These are phyloP conservation scores for Brachionus plicatilis DNA, from an alignment of 1,140 invertebrate genomes.

Conservation along the genomic window DNA sequence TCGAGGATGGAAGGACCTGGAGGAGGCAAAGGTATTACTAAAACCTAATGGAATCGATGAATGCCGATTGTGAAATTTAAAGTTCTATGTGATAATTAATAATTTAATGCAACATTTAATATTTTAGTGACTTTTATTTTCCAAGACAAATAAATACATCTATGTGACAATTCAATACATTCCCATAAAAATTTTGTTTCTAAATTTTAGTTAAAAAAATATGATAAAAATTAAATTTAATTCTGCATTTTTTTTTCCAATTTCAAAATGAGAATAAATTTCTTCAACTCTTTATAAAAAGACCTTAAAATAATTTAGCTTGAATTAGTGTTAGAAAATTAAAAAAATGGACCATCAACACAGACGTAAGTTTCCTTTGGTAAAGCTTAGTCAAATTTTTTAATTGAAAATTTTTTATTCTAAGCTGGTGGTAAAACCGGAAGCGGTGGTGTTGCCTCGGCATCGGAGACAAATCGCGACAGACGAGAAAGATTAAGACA, in stretches of 20 bases:
- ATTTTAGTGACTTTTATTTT: no score
- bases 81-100: no score
- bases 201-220: no score
- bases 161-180: no score
- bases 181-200: no score
- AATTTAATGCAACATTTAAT: no score
- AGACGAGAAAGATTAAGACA: slow-evolving; percentile 88
- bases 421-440: slow-evolving; percentile 96
- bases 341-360: not conserved
- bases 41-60: no score
- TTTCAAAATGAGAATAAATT: not conserved
- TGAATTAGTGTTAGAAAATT: not conserved
- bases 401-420: not conserved
- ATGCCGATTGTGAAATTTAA: no score
- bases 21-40: no score
- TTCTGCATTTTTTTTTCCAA: not conserved
- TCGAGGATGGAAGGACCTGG: no score
- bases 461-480: slow-evolving; percentile 94
- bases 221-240: no score
- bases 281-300: not conserved
- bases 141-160: no score
- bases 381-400: not conserved
- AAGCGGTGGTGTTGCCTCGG: slow-evolving; percentile 93
- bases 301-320: not conserved
- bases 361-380: not conserved